Evolutionary conservation across 2,113 vertebrate genomes (phyloP).

Genomic region (Ochotona curzoniae): DNA sequence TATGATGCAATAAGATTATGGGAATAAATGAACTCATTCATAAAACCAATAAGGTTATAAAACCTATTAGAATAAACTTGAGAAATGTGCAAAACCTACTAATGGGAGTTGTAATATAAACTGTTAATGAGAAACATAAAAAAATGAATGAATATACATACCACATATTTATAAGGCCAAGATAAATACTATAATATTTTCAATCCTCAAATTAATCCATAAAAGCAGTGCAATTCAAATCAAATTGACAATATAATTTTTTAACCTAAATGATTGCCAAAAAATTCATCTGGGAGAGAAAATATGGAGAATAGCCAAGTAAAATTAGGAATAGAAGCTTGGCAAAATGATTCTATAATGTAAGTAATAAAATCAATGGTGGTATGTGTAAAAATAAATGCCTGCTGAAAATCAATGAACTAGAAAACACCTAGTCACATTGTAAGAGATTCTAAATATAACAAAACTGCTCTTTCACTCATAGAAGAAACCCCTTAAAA

Average conservation of each 20-base stretch:
- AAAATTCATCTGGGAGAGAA: not conserved
- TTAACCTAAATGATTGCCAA: too few species aligned
- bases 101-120: not conserved
- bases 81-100: not conserved
- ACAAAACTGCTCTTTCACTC: not conserved
- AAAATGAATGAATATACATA: not conserved
- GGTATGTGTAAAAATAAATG: not conserved
- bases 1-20: not conserved
- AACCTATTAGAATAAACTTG: not conserved
- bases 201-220: slow-evolving; percentile 35
- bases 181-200: not conserved
- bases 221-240: slow-evolving; percentile 44
- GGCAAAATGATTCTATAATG: not conserved
- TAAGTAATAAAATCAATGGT: slow-evolving; percentile 16
- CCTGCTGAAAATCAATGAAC: not conserved
- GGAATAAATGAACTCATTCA: slow-evolving; percentile 22
- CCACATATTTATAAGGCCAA: not conserved
- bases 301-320: slow-evolving; percentile 42
- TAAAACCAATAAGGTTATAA: slow-evolving; percentile 33
- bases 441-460: not conserved
- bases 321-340: not conserved
- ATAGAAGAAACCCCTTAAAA: not conserved
- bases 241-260: not conserved
- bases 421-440: not conserved
- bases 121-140: not conserved